phyloP scores from a whole-genome alignment of 2,888 invertebrate species.

The Metallyticus violacea region DNA sequence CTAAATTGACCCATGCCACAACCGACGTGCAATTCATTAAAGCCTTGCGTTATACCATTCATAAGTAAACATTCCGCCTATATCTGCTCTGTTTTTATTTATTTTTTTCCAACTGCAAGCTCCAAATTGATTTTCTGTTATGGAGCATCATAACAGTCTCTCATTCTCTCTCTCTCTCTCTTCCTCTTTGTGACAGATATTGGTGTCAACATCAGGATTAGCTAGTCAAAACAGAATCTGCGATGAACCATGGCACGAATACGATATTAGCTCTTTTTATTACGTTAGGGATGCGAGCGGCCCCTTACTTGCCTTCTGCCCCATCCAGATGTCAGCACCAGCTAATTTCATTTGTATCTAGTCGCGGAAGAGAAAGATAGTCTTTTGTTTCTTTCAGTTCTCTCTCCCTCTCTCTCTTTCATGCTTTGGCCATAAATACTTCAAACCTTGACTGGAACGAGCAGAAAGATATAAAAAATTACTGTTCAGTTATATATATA shows the following conservation, averaged over 20 bases:
- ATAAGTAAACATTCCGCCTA: neutral
- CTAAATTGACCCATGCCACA: too few relatives aligned
- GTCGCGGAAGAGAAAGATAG: neutral
- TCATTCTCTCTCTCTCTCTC: neutral
- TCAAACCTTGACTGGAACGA: slow-evolving; percentile 21
- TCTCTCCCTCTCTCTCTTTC: slow-evolving; percentile 2
- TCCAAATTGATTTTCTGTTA: slow-evolving; percentile 6
- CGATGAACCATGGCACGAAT: slow-evolving; percentile 19
- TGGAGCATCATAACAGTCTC: neutral
- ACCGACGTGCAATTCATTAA: too few relatives aligned
- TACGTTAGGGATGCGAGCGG: neutral
- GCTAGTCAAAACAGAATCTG: slow-evolving; percentile 13
- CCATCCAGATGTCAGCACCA: slow-evolving; percentile 22
- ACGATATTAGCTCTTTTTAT: slow-evolving; percentile 27
- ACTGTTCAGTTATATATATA: neutral
- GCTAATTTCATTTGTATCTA: slow-evolving; percentile 31
- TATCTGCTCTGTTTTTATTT: too few relatives aligned
- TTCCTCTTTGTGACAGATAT: slow-evolving; percentile 9
- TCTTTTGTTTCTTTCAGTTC: neutral
- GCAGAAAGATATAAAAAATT: neutral
- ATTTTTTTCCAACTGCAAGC: neutral
- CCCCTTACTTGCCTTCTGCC: neutral
- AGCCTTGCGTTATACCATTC: neutral
- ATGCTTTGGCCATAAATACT: slow-evolving; percentile 25
- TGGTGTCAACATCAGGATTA: slow-evolving; percentile 17